Evolutionary conservation across 2,888 invertebrate species (phyloP).

Genomic region (Drosophila meridionalis): DNA sequence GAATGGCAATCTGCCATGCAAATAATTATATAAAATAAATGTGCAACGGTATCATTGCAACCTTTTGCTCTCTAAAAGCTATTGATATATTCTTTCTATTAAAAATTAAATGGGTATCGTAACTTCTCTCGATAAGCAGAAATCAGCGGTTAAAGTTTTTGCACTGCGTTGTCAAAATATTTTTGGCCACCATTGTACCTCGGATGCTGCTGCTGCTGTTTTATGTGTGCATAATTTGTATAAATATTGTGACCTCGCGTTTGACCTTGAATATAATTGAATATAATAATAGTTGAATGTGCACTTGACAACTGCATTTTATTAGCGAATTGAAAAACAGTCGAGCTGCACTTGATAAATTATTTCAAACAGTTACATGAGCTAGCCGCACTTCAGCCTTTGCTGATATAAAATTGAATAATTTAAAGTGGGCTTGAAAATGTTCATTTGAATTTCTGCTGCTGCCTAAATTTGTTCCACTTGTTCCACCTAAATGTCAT

Average conservation of each 20-base stretch:
- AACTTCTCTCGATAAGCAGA: no score
- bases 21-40: no score
- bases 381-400: background rate
- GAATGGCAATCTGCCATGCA: no score
- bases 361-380: background rate
- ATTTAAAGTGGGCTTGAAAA: conserved; percentile 9
- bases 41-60: no score
- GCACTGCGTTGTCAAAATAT: no score
- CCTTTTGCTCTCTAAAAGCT: no score
- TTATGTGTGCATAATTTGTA: conserved; percentile 52
- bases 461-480: conserved; percentile 11
- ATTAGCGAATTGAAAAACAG: background rate
- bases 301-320: conserved; percentile 18
- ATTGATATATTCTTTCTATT: no score
- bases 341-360: background rate
- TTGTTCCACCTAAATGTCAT: conserved; percentile 34
- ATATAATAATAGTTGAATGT: background rate
- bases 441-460: background rate
- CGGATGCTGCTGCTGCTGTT: background rate
- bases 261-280: conserved; percentile 24
- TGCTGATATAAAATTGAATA: background rate
- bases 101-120: no score
- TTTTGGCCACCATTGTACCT: no score
- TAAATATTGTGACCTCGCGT: conserved; percentile 43
- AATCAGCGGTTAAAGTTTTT: no score